Conservation (phyloP, 2,797 vertebrate genomes). For the Sebastes wilsoni region DNA sequence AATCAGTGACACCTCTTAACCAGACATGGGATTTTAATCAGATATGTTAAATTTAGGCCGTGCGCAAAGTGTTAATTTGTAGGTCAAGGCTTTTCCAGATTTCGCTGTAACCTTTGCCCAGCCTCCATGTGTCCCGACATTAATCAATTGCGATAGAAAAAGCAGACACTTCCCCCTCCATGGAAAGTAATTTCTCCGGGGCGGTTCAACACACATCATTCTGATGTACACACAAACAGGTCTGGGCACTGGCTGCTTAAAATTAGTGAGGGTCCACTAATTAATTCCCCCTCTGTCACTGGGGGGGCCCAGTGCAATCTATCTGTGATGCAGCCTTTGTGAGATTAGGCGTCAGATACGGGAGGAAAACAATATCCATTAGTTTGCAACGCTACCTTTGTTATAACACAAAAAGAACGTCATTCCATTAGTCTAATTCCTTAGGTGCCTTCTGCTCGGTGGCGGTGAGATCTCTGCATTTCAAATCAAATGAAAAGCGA, state of each 20-base stretch:
- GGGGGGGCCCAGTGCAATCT: slow-evolving; percentile 69
- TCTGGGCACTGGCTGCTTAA: slow-evolving; percentile 69
- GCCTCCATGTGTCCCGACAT: slow-evolving; percentile 71
- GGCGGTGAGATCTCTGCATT: slow-evolving; percentile 69
- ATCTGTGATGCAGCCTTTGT: slow-evolving; percentile 70
- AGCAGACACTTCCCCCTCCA: slow-evolving; percentile 45
- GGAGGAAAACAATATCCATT: slow-evolving; percentile 82
- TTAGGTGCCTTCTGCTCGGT: slow-evolving; percentile 63
- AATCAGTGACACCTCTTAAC: slow-evolving; percentile 67
- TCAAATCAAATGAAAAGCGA: slow-evolving; percentile 79
- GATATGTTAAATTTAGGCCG: slow-evolving; percentile 75
- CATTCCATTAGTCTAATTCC: slow-evolving; percentile 81
- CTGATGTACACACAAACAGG: slow-evolving; percentile 70
- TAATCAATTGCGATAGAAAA: slow-evolving; percentile 76
- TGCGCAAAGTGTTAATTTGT: slow-evolving; percentile 72
- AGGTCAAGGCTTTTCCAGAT: slow-evolving; percentile 74
- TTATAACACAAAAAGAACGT: slow-evolving; percentile 52
- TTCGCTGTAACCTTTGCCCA: slow-evolving; percentile 72
- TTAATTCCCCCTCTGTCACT: slow-evolving; percentile 81
- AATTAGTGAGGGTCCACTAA: slow-evolving; percentile 79
- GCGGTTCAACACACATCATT: slow-evolving; percentile 62
- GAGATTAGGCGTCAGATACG: slow-evolving; percentile 78
- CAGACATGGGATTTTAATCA: slow-evolving; percentile 76
- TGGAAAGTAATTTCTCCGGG: slow-evolving; percentile 77
- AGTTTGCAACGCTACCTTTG: slow-evolving; percentile 72